Percentiles rank a stretch among this genome's conserved stretches.
These are phyloP conservation scores for Watsonalla binaria DNA, from an alignment of 2,888 invertebrate species.

Conservation along the genomic window DNA sequence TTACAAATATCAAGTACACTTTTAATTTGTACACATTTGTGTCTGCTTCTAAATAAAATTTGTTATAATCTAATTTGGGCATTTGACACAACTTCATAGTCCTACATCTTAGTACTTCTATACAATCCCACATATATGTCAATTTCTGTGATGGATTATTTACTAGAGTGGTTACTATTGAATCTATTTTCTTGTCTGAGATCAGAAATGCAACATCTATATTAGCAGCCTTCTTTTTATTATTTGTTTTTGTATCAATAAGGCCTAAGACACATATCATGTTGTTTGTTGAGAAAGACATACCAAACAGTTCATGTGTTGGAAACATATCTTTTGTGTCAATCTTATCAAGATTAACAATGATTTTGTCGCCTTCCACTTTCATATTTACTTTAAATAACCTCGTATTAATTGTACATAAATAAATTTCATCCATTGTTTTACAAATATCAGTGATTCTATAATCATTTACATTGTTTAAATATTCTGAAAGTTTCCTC, in stretches of 20 bases:
- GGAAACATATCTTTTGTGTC: conserved; percentile 37
- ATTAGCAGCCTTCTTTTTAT: conserved; percentile 40
- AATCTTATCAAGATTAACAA: conserved; percentile 26
- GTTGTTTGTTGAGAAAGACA: conserved; percentile 43
- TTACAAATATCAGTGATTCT: conserved; percentile 44
- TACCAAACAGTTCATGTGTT: conserved; percentile 39
- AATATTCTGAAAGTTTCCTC: conserved; percentile 35
- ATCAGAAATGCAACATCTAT: conserved; percentile 44
- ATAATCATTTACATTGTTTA: conserved; percentile 55
- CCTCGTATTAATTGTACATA: conserved; percentile 46
- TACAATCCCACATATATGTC: conserved; percentile 49
- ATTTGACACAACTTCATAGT: conserved; percentile 43
- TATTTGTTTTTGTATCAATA: conserved; percentile 39
- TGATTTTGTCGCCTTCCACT: conserved; percentile 19
- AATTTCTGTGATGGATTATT: conserved; percentile 46
- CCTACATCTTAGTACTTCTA: conserved; percentile 53
- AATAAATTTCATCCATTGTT: conserved; percentile 26
- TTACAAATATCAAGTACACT: conserved; percentile 47
- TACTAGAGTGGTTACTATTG: conserved; percentile 32
- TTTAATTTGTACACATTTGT: conserved; percentile 49
- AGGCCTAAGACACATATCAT: conserved; percentile 37
- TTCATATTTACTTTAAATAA: conserved; percentile 40
- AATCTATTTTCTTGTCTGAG: conserved; percentile 23
- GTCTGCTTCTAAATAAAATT: conserved; percentile 34
- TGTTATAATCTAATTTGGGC: conserved; percentile 37